These are phyloP conservation scores for Lycocorax pyrrhopterus DNA, from an alignment of 2,113 vertebrate genomes.

Conservation along the genomic window DNA sequence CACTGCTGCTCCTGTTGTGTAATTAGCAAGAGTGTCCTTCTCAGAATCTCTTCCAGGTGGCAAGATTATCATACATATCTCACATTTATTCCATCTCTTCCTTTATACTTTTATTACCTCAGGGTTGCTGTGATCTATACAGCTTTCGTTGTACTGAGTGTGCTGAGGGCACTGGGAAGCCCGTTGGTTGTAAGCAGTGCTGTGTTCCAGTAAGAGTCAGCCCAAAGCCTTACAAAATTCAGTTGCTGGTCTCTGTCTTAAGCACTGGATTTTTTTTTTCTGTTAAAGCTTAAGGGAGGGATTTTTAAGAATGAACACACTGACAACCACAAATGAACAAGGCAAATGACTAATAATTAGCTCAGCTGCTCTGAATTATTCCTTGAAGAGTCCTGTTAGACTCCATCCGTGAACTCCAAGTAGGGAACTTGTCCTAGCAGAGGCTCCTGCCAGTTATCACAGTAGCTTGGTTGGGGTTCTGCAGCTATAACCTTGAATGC, in stretches of 20 bases:
- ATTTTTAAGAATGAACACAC: not conserved
- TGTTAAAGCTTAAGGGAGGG: not conserved
- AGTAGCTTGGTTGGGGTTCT: not conserved
- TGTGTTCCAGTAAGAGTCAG: not conserved
- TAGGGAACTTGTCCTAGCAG: not conserved
- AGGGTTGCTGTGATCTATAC: slow-evolving; percentile 33
- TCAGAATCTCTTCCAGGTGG: slow-evolving; percentile 10
- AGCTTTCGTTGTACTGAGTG: not conserved
- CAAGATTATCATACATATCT: not conserved
- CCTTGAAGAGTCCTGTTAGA: not conserved
- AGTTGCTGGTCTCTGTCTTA: slow-evolving; percentile 23
- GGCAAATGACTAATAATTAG: not conserved
- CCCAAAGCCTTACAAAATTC: slow-evolving; percentile 48
- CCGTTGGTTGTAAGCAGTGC: not conserved
- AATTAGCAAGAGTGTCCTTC: slow-evolving; percentile 47
- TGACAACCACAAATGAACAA: not conserved
- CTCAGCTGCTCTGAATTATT: not conserved
- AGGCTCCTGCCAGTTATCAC: not conserved
- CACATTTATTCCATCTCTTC: not conserved
- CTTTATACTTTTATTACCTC: slow-evolving; percentile 13
- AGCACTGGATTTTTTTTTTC: not conserved
- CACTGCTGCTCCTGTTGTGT: slow-evolving; percentile 49
- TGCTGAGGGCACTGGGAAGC: not conserved
- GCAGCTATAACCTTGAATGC: not conserved
- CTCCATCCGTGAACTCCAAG: not conserved